phyloP scores from a whole-genome alignment of 2,888 invertebrate species.

The Phortica magna region DNA sequence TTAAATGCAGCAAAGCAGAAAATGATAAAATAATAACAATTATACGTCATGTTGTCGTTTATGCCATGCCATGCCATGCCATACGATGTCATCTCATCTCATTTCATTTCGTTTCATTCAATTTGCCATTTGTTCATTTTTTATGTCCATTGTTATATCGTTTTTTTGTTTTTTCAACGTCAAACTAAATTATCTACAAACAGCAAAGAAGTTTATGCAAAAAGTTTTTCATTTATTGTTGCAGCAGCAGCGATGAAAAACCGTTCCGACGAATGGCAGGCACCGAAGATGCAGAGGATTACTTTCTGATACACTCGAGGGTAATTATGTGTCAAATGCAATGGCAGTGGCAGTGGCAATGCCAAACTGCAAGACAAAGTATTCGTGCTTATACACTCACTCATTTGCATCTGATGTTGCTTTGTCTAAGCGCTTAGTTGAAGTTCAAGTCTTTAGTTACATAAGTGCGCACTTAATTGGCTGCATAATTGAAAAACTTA shows the following conservation, averaged over 20 bases:
- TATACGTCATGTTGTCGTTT: conserved; percentile 2
- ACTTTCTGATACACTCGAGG: background rate
- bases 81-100: background rate
- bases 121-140: background rate
- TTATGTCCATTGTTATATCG: background rate
- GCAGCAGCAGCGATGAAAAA: background rate
- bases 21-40: conserved; percentile 64
- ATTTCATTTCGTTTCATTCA: background rate
- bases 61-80: background rate
- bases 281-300: background rate
- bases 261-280: background rate
- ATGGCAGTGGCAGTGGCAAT: background rate
- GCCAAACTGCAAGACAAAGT: background rate
- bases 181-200: conserved; percentile 18
- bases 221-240: conserved; percentile 17
- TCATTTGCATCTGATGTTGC: background rate
- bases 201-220: conserved; percentile 19
- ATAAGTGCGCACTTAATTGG: background rate
- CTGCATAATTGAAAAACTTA: conserved; percentile 1
- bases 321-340: conserved; percentile 15
- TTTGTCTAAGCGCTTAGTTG: background rate
- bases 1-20: conserved; percentile 51
- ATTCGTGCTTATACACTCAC: background rate
- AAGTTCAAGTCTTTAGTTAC: background rate
- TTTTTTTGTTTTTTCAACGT: background rate